Conservation (phyloP, 1,140 invertebrate species). For the Ceratina calcarata region DNA sequence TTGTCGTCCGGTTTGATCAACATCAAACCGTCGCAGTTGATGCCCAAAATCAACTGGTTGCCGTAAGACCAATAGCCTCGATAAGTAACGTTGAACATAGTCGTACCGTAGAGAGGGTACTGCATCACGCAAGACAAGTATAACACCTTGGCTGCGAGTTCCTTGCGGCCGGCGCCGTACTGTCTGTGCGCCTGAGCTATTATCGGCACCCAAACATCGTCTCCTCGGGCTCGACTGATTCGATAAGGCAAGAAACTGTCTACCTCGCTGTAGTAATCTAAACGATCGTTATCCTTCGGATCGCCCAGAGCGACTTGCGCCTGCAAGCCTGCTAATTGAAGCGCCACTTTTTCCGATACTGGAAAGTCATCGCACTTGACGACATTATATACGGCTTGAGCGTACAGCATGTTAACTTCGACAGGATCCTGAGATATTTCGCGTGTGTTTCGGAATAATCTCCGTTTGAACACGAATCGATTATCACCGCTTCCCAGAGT, state of each 20-base stretch:
- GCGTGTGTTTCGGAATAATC: constrained; percentile 92
- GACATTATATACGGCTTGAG: constrained; percentile 96
- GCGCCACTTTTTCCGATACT: constrained; percentile 95
- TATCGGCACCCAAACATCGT: constrained; percentile 92
- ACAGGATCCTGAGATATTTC: constrained; percentile 98
- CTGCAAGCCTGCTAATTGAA: constrained; percentile 95
- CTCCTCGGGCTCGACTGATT: constrained; percentile 86
- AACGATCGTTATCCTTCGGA: constrained; percentile 85
- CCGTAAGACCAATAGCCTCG: constrained; percentile 95
- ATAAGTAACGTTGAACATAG: constrained; percentile 95
- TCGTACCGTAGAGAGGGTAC: constrained; percentile 96
- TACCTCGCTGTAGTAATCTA: constrained; percentile 90
- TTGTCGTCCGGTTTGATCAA: constrained; percentile 94
- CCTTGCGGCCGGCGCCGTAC: constrained; percentile 94
- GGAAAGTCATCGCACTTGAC: constrained; percentile 98
- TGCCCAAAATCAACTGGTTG: constrained; percentile 86
- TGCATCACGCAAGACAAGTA: constrained; percentile 98
- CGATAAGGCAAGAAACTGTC: constrained; percentile 90
- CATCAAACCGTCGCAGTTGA: constrained; percentile 95
- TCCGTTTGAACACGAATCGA: constrained; percentile 94
- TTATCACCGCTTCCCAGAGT: constrained; percentile 92
- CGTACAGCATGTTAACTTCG: constrained; percentile 96
- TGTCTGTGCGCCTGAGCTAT: constrained; percentile 92
- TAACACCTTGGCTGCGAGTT: constrained; percentile 95
- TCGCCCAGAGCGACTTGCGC: constrained; percentile 95